Percentiles rank a stretch among this genome's conserved stretches.
These are phyloP conservation scores for Philereme transversata DNA, from an alignment of 2,888 invertebrate species.

Conservation along the genomic window DNA sequence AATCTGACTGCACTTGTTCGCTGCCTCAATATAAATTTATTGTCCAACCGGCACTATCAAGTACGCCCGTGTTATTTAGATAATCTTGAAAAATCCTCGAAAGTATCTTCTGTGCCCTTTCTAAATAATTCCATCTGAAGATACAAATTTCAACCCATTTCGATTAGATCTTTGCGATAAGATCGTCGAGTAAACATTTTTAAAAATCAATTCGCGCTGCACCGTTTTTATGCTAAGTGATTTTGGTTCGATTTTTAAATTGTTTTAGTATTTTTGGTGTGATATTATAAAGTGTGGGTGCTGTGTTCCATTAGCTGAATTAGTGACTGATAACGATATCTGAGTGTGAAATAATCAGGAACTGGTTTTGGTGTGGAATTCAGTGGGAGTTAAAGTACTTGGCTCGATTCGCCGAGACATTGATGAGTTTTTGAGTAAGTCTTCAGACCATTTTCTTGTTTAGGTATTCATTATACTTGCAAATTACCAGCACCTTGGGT, in stretches of 20 bases:
- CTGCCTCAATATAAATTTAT: conserved; percentile 70
- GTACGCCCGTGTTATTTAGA: conserved; percentile 54
- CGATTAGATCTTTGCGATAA: conserved; percentile 1
- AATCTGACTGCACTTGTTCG: conserved; percentile 61
- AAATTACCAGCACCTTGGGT: no score
- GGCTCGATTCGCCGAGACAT: conserved; percentile 6
- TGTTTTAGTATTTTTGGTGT: conserved; percentile 12
- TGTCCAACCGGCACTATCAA: conserved; percentile 60
- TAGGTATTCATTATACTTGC: no score
- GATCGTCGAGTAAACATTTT: not conserved
- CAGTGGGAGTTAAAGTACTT: conserved; percentile 9
- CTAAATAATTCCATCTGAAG: not conserved
- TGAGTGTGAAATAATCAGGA: conserved; percentile 6
- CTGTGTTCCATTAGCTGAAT: conserved; percentile 13
- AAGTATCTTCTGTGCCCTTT: conserved; percentile 1
- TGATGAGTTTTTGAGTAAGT: conserved; percentile 20
- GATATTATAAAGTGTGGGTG: conserved; percentile 10
- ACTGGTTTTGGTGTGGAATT: conserved; percentile 12
- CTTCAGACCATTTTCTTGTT: no score
- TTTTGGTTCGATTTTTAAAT: conserved; percentile 3
- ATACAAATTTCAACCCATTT: not conserved
- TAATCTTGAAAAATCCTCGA: conserved; percentile 26
- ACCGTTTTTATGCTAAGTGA: conserved; percentile 16
- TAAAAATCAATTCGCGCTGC: conserved; percentile 6
- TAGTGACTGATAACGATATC: conserved; percentile 15